Evolutionary conservation across 2,888 invertebrate genomes (phyloP), one percentile per base, ranked within the genome.

Genomic region (Synergus umbraculus): DNA sequence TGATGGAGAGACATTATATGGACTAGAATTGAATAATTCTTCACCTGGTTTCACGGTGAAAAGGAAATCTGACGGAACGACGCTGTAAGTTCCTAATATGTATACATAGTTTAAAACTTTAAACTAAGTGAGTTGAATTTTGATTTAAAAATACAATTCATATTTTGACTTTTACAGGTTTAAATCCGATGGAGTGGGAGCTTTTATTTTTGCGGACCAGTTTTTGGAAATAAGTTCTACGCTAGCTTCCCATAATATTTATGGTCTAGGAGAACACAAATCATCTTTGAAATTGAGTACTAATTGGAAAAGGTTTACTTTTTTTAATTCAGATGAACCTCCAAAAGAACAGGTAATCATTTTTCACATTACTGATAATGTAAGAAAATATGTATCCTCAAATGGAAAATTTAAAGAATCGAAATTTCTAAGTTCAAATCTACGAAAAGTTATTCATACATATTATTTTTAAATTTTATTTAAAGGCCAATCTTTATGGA

Each of bases 201-300:
- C 95, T 0, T 93, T 97, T 80, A 95, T 96, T 64, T 95, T 95
- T 81, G 94, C 97, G 0, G 95, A 97, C 90, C 96, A 96, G 88
- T 95, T 96, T 88, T 87, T 96, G 0, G 97, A 97, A 92, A 90
- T 97, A 7, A 94, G 94, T 76, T 93, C 94, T 8, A 87, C 92
- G 60, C 89, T 97, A 22, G 94, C 96, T 0, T 94, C 96, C 0
- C 91, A 93, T 41, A 93, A 93, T 78, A 92, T 97, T 82, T 97
- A 96, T 90, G 97, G 97, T 0, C 91, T 97, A 41, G 97, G 97
- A 1, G 96, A 96, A 90, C 95, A 95, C 84, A 93, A 95, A 78
- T 93, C 94, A 0, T 90, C 93, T 37, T 94, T 97, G 82, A 92
- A 94, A 86, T 93, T 96, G 76, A 93, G 94, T 69, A 93, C 94